Evolutionary conservation across 2,113 vertebrate genomes (phyloP).

Genomic region (Apodemus sylvaticus): DNA sequence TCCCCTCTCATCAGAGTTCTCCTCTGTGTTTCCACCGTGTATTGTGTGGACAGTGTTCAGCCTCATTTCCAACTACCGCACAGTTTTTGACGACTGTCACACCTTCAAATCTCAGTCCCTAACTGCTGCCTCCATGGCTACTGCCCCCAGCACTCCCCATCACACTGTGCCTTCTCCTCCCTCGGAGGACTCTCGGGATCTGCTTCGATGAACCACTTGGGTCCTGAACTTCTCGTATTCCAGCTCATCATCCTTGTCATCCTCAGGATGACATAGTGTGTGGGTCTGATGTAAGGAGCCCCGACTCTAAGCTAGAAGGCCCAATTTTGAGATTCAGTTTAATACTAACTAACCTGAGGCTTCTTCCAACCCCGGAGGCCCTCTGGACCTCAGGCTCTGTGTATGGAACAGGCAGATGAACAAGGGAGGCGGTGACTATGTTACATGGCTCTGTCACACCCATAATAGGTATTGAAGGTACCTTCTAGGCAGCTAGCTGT

Average conservation of each 20-base stretch:
- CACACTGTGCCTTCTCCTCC: background rate
- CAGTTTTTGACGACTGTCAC: background rate
- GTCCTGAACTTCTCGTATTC: background rate
- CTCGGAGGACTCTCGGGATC: background rate
- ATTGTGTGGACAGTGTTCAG: background rate
- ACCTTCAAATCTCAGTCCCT: background rate
- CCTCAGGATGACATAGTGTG: rapidly evolving
- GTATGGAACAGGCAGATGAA: background rate
- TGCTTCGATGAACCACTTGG: background rate
- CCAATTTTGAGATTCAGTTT: background rate
- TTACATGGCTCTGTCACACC: background rate
- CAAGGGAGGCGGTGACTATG: rapidly evolving
- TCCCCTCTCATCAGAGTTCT: background rate
- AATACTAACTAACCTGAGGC: background rate
- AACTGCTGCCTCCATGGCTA: background rate
- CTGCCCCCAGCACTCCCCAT: too few species aligned
- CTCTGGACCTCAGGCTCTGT: background rate
- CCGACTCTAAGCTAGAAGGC: background rate
- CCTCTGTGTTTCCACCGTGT: background rate
- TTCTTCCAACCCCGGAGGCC: background rate
- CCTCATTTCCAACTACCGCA: background rate
- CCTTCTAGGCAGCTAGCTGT: background rate
- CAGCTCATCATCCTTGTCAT: background rate
- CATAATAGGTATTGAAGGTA: background rate
- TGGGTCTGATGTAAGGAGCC: background rate